A percentile compares a stretch with the other conserved stretches of the same genome.
phyloP scores from a whole-genome alignment of 2,888 invertebrate species.

The Aleiodes alternator region DNA sequence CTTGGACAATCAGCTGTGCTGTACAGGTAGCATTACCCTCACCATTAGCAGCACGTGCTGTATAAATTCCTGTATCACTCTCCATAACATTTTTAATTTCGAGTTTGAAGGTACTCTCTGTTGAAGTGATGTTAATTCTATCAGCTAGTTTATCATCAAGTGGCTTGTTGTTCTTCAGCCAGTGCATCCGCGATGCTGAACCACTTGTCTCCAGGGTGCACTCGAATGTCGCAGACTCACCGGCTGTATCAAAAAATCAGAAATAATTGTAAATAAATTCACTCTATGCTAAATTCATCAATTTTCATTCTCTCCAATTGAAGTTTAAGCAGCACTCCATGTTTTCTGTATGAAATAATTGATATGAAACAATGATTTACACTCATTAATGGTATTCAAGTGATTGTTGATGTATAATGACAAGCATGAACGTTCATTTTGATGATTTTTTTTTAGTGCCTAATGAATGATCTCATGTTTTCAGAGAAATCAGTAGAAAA shows the following conservation, averaged over 20 bases:
- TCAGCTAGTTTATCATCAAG: constrained; percentile 86
- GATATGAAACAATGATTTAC: constrained; percentile 4
- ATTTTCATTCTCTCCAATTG: constrained; percentile 38
- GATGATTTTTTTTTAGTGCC: not conserved
- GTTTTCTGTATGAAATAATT: constrained; percentile 48
- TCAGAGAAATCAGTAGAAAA: too few relatives aligned
- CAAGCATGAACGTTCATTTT: not conserved
- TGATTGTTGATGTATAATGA: constrained; percentile 19
- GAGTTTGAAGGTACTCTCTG: constrained; percentile 82
- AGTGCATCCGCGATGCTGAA: constrained; percentile 80
- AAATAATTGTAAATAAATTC: constrained; percentile 34
- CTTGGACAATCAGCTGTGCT: constrained; percentile 90
- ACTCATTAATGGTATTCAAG: not conserved
- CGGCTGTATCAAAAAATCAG: constrained; percentile 79
- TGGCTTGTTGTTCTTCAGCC: constrained; percentile 93
- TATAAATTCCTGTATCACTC: constrained; percentile 92
- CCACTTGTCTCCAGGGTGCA: constrained; percentile 82
- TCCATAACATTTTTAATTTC: constrained; percentile 84
- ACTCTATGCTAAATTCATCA: not conserved
- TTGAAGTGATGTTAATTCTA: constrained; percentile 81
- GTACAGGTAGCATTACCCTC: constrained; percentile 90
- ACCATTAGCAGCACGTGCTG: constrained; percentile 89
- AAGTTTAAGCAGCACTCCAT: constrained; percentile 51
- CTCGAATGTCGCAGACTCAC: constrained; percentile 89
- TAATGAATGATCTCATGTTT: too few relatives aligned